These are phyloP conservation scores for Melanotaenia trifasciata DNA, from an alignment of 2,797 vertebrate genomes.

Conservation along the genomic window DNA sequence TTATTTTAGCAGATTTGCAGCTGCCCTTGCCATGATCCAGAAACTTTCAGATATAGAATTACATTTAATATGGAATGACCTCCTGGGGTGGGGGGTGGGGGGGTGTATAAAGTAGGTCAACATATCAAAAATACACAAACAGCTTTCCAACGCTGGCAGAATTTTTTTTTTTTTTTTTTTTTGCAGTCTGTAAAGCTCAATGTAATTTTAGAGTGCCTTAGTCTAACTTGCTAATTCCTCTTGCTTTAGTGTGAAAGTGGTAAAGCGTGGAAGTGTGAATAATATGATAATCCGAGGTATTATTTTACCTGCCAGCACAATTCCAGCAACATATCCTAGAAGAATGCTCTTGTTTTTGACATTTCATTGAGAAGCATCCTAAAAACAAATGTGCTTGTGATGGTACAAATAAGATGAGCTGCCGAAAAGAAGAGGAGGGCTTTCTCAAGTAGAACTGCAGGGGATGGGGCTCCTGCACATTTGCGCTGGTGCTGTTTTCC, in stretches of 20 bases:
- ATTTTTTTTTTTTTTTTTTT: not conserved
- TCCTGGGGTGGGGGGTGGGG: not conserved
- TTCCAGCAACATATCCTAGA: constrained; percentile 16
- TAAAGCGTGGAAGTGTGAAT: constrained; percentile 26
- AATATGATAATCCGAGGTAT: constrained; percentile 25
- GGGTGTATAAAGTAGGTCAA: not conserved
- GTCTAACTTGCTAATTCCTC: not conserved
- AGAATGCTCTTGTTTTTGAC: constrained; percentile 16
- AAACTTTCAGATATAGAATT: not conserved
- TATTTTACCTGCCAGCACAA: constrained; percentile 9
- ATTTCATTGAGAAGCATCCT: constrained; percentile 19
- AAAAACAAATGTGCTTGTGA: constrained; percentile 5
- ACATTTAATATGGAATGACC: not conserved
- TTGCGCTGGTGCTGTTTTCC: constrained; percentile 45
- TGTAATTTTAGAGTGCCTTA: constrained; percentile 1
- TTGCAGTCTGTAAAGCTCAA: not conserved
- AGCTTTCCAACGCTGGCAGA: constrained; percentile 1
- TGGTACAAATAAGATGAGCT: constrained; percentile 23
- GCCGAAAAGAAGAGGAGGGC: constrained; percentile 30
- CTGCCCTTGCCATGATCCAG: not conserved
- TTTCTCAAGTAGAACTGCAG: constrained; percentile 27
- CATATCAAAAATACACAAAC: constrained; percentile 3
- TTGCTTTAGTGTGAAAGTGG: not conserved
- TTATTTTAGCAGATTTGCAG: not conserved
- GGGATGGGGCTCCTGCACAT: constrained; percentile 29